These are phyloP conservation scores for Propithecus deckenii DNA, from an alignment of 2,797 vertebrate genomes.

Conservation along the genomic window DNA sequence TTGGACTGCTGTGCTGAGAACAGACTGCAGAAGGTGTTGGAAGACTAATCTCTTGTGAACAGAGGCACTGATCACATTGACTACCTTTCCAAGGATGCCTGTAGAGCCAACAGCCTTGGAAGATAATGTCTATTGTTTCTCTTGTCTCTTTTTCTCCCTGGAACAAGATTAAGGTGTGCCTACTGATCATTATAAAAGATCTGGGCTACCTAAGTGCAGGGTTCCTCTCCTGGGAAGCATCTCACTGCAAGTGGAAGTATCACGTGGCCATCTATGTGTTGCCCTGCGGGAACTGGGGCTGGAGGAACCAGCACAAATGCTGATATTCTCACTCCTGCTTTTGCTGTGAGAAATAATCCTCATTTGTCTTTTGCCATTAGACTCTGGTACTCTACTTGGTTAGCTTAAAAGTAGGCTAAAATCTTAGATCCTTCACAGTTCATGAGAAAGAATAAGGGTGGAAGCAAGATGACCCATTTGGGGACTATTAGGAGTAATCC, in stretches of 20 bases:
- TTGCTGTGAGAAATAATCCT: background rate
- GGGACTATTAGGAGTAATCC: background rate
- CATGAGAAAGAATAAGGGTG: background rate
- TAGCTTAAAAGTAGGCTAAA: background rate
- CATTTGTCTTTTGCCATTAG: background rate
- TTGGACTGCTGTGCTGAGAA: background rate
- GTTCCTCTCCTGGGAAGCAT: background rate
- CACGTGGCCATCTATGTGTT: background rate
- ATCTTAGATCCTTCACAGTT: background rate
- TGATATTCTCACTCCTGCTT: background rate
- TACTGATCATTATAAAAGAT: background rate
- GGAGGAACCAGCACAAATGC: background rate
- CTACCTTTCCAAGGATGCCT: background rate
- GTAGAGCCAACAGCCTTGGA: background rate
- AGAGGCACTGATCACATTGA: background rate
- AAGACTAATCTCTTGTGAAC: background rate
- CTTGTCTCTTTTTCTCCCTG: background rate
- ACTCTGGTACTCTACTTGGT: background rate
- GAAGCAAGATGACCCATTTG: background rate
- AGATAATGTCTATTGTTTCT: background rate
- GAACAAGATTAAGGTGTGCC: background rate
- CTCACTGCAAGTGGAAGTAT: too few relatives aligned
- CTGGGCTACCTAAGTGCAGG: background rate
- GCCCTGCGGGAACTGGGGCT: background rate
- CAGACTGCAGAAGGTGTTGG: background rate